Evolutionary conservation across 1,140 invertebrate genomes (phyloP), one percentile per base, ranked within the genome.

Genomic region (Dreissena polymorpha): DNA sequence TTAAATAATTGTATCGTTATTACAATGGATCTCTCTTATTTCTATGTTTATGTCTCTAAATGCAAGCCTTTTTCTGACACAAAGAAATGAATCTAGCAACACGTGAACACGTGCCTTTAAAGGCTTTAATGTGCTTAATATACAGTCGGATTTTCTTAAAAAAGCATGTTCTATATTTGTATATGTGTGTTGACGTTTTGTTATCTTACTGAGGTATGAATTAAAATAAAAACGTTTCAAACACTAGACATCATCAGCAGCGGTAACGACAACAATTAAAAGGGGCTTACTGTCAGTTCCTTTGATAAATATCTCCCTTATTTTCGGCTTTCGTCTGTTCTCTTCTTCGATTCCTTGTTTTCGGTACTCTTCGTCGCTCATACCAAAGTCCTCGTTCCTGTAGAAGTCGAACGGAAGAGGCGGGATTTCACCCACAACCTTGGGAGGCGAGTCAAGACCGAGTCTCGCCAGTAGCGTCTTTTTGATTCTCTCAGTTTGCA

Each of bases 221-320:
- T n/a, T n/a, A n/a, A n/a, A n/a, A n/a, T n/a, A n/a, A n/a, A n/a
- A n/a, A n/a, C n/a, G n/a, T n/a, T n/a, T n/a, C n/a, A n/a, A n/a
- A n/a, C n/a, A n/a, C n/a, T n/a, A n/a, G n/a, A n/a, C n/a, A n/a
- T n/a, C n/a, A n/a, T n/a, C 21, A 10, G 39, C 69, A 14, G 14
- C 7, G 7, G 13, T 10, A 49, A 14, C 39, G 7, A 71, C 49
- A n/a, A 10, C 29, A 0, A 25, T 55, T 71, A 21, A 64, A 27
- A 65, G 29, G 29, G n/a, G 49, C 83, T 78, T 83, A 88, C 87
- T 86, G 53, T 88, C 85, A 65, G 71, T 57, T 6, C 85, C 87
- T 0, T 68, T 71, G 7, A 88, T 72, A 64, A 86, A 83, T 14
- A 85, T 65, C 49, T 86, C 64, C n/a, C 76, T 60, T 8, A 80